Conservation (phyloP, 2,888 invertebrate species). For the Rhamnusium bicolor region DNA sequence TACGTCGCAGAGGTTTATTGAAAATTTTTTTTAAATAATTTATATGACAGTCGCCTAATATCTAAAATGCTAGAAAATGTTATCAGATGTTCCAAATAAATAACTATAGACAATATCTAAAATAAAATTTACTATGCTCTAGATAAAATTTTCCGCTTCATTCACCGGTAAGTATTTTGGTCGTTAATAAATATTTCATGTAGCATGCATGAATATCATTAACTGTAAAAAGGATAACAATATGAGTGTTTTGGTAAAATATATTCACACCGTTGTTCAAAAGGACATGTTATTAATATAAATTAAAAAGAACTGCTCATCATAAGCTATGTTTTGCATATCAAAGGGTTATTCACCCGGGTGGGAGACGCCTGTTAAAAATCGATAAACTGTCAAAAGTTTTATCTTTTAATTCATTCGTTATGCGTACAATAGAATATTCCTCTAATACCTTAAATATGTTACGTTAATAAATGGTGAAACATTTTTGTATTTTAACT, state of each 20-base stretch:
- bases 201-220: not conserved
- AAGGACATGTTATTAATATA: not conserved
- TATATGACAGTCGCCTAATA: no score
- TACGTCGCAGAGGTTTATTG: no score
- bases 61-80: no score
- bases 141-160: not conserved
- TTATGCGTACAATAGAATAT: no score
- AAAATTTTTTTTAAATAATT: no score
- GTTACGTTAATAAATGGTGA: no score
- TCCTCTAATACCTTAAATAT: no score
- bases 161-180: not conserved
- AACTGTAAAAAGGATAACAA: not conserved
- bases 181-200: not conserved
- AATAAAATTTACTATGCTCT: not conserved
- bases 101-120: no score
- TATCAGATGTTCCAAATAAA: no score
- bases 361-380: not conserved
- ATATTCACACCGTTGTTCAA: not conserved
- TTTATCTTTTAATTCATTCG: not conserved
- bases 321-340: not conserved
- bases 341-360: not conserved
- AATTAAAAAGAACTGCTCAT: not conserved
- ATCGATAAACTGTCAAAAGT: not conserved
- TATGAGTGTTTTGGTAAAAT: constrained; percentile 13
- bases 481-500: no score